phyloP scores from a whole-genome alignment of 2,888 invertebrate genomes.

The Eristalis tenax region DNA sequence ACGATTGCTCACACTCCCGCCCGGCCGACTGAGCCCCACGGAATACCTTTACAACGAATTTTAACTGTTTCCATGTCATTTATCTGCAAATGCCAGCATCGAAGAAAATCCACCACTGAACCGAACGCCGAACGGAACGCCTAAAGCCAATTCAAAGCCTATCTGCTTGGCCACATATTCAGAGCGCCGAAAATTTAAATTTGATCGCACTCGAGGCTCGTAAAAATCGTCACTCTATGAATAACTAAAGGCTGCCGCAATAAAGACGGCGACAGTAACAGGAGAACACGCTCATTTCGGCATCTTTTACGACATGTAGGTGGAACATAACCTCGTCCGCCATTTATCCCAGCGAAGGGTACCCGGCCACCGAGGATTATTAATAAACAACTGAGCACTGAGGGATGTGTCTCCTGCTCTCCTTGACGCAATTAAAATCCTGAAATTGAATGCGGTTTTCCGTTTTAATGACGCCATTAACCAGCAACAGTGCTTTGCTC shows the following conservation, averaged over 20 bases:
- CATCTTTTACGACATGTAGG: constrained; percentile 52
- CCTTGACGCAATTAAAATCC: constrained; percentile 46
- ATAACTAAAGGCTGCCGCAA: constrained; percentile 57
- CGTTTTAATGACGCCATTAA: constrained; percentile 63
- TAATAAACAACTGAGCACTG: constrained; percentile 53
- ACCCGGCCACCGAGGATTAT: constrained; percentile 46
- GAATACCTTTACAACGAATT: constrained; percentile 29
- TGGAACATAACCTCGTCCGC: constrained; percentile 12
- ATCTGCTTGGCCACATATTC: constrained; percentile 21
- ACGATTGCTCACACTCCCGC: not conserved
- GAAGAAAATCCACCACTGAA: constrained; percentile 8
- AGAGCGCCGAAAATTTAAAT: constrained; percentile 5
- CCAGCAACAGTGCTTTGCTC: constrained; percentile 16
- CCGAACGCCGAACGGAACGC: not conserved
- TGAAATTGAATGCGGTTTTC: constrained; percentile 60
- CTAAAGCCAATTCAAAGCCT: constrained; percentile 12
- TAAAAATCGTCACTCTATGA: constrained; percentile 70
- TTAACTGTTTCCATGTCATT: constrained; percentile 29
- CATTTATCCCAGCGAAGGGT: constrained; percentile 14
- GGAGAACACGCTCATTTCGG: constrained; percentile 50
- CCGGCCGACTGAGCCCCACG: not conserved
- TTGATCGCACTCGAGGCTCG: constrained; percentile 38
- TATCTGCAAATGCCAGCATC: constrained; percentile 37
- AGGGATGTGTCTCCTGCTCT: constrained; percentile 14
- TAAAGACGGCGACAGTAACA: constrained; percentile 69